These are phyloP conservation scores for Chamaea fasciata DNA, from an alignment of 2,113 vertebrate species.

Conservation along the genomic window DNA sequence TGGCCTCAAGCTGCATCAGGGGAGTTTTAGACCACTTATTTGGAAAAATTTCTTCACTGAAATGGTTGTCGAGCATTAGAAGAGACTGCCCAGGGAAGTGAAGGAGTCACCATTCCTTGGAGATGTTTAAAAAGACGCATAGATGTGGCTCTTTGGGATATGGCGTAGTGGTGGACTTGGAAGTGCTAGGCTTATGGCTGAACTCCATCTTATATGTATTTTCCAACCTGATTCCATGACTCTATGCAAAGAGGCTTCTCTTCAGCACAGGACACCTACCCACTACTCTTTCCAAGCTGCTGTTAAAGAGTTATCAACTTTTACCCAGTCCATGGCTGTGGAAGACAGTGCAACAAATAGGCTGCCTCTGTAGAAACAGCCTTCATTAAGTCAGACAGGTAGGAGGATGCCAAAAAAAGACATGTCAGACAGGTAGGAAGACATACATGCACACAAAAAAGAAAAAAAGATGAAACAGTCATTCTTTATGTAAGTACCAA, in stretches of 20 bases:
- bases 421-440: not conserved
- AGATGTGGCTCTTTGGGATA: accelerated
- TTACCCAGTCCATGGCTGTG: not conserved
- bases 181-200: not conserved
- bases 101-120: too few species aligned
- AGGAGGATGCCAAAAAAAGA: not conserved
- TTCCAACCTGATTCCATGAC: not conserved
- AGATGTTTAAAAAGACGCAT: not conserved
- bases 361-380: not conserved
- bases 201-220: not conserved
- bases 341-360: not conserved
- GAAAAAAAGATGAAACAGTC: not conserved
- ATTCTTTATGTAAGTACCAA: not conserved
- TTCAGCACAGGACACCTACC: not conserved
- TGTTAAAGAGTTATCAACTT: not conserved
- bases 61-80: not conserved
- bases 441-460: not conserved
- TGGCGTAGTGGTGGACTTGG: not conserved
- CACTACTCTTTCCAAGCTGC: not conserved
- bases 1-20: not conserved
- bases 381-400: not conserved
- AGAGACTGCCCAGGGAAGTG: not conserved
- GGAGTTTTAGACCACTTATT: not conserved
- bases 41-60: not conserved
- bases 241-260: not conserved